phyloP scores from a whole-genome alignment of 1,140 invertebrate genomes.

The Andrena cerasifolii region DNA sequence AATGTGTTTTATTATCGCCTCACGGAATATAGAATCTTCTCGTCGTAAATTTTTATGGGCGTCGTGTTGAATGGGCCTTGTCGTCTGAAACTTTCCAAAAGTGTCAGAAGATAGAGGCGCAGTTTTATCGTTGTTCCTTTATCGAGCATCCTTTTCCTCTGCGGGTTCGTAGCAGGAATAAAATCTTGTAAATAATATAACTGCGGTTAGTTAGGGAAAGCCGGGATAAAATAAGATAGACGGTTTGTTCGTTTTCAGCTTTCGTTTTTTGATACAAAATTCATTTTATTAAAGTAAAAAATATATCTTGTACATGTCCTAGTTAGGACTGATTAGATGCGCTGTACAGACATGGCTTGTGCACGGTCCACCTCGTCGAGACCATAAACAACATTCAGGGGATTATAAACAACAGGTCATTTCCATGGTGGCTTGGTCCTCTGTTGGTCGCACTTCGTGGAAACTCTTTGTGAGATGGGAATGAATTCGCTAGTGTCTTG shows the following conservation, averaged over 20 bases:
- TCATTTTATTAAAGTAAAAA: conserved; percentile 60
- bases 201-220: background rate
- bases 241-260: background rate
- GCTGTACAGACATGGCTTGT: conserved; percentile 56
- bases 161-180: background rate
- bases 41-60: too few relatives aligned
- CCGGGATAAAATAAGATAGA: background rate
- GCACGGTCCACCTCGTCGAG: conserved; percentile 73
- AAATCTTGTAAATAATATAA: conserved; percentile 5
- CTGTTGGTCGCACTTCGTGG: conserved; percentile 65
- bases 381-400: conserved; percentile 48
- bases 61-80: too few relatives aligned
- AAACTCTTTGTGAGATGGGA: conserved; percentile 69
- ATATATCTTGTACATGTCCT: conserved; percentile 39
- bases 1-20: background rate
- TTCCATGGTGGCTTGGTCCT: conserved; percentile 79
- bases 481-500: conserved; percentile 73
- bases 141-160: conserved; percentile 72
- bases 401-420: conserved; percentile 62
- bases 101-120: conserved; percentile 3
- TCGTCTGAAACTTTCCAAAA: background rate
- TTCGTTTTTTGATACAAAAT: conserved; percentile 41
- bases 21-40: too few relatives aligned
- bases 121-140: conserved; percentile 54
- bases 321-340: conserved; percentile 58